phyloP scores from a whole-genome alignment of 2,888 invertebrate genomes.

The Malacosoma neustria region DNA sequence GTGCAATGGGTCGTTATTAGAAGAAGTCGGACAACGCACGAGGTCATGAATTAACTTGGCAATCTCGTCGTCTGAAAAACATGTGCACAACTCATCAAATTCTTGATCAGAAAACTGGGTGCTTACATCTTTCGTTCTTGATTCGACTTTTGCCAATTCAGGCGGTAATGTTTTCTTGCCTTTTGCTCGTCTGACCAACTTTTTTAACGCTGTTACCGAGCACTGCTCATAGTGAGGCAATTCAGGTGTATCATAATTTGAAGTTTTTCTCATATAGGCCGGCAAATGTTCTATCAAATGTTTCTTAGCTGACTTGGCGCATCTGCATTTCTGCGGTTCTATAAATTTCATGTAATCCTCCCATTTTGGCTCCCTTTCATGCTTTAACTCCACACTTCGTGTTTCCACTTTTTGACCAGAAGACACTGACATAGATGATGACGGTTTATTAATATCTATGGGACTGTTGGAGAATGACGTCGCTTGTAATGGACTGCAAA shows the following conservation, averaged over 20 bases:
- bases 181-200: slow-evolving; percentile 33
- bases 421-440: slow-evolving; percentile 11
- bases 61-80: slow-evolving; percentile 41
- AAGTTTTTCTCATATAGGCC: slow-evolving; percentile 47
- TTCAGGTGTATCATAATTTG: slow-evolving; percentile 30
- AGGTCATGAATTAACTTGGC: slow-evolving; percentile 22
- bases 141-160: slow-evolving; percentile 12
- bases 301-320: slow-evolving; percentile 42
- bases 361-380: slow-evolving; percentile 50
- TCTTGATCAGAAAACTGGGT: slow-evolving; percentile 43
- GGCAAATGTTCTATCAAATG: slow-evolving; percentile 47
- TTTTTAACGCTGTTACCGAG: slow-evolving; percentile 28
- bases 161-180: slow-evolving; percentile 16
- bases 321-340: slow-evolving; percentile 33
- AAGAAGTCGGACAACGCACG: slow-evolving; percentile 8
- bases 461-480: slow-evolving; percentile 10
- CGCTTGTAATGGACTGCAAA: slow-evolving; percentile 26
- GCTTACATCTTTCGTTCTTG: slow-evolving; percentile 30
- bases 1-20: slow-evolving; percentile 13
- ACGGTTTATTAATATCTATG: slow-evolving; percentile 5
- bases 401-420: slow-evolving; percentile 28
- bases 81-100: slow-evolving; percentile 41
- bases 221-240: slow-evolving; percentile 47
- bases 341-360: slow-evolving; percentile 41
- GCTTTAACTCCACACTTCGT: slow-evolving; percentile 26